A percentile compares a stretch with the other conserved stretches of the same genome.
phyloP scores from a whole-genome alignment of 2,797 vertebrate genomes.

The Lagocephalus sceleratus region DNA sequence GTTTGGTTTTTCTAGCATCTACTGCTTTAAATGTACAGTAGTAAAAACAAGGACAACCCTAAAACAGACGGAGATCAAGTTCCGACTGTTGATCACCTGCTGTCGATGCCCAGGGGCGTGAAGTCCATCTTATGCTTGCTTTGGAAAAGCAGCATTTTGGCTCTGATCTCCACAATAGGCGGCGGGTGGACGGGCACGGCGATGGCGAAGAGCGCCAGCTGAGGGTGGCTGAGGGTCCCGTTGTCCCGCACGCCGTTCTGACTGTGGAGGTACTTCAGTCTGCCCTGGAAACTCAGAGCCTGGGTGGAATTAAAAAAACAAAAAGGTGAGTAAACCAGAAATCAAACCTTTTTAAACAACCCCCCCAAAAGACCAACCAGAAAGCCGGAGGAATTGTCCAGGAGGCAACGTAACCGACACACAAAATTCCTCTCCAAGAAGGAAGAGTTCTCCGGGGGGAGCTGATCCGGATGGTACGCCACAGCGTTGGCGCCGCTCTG shows the following conservation, averaged over 20 bases:
- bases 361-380: conserved; percentile 73
- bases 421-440: conserved; percentile 80
- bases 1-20: too few relatives aligned
- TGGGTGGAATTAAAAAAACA: conserved; percentile 26
- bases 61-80: background rate
- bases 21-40: too few relatives aligned
- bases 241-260: conserved; percentile 61
- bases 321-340: background rate
- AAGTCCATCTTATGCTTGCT: conserved; percentile 88
- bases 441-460: conserved; percentile 66
- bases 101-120: conserved; percentile 77
- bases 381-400: conserved; percentile 88
- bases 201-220: conserved; percentile 78
- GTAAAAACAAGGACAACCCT: too few relatives aligned
- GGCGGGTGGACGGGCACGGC: conserved; percentile 77
- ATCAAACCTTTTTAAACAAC: background rate
- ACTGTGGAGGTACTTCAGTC: conserved; percentile 79
- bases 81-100: conserved; percentile 56
- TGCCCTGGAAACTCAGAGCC: conserved; percentile 81
- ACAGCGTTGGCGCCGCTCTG: conserved; percentile 19
- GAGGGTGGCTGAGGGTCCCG: conserved; percentile 45
- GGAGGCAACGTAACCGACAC: conserved; percentile 84
- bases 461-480: conserved; percentile 57
- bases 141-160: conserved; percentile 80
- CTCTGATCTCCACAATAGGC: conserved; percentile 80